Conservation (phyloP, 2,797 vertebrate species). For the Prionace glauca region DNA sequence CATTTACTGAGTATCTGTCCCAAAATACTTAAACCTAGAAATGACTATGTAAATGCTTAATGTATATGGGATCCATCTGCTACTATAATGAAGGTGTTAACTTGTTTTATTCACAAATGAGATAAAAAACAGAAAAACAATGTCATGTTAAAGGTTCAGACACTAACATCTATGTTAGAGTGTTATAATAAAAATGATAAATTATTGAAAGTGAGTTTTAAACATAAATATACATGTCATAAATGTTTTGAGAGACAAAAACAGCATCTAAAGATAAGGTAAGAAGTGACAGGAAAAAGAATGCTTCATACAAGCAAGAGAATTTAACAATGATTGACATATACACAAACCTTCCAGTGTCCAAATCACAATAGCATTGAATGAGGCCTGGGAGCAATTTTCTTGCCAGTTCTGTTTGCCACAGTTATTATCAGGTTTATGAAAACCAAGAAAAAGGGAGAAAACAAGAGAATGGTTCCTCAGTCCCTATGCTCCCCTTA, state of each 20-base stretch:
- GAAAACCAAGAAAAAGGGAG: neutral
- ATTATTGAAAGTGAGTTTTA: constrained; percentile 56
- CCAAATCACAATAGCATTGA: neutral
- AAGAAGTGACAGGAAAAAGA: constrained; percentile 41
- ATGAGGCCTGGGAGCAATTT: neutral
- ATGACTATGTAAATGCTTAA: neutral
- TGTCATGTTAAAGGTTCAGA: neutral
- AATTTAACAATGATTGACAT: neutral
- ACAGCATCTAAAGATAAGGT: constrained; percentile 40
- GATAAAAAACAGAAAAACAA: neutral
- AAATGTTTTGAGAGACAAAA: constrained; percentile 50
- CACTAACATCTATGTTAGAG: neutral
- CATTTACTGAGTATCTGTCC: too few relatives aligned
- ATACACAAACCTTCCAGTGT: neutral
- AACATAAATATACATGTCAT: constrained; percentile 55
- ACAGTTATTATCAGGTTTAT: neutral
- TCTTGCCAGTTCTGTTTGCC: neutral
- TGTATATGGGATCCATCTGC: neutral
- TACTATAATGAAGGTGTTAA: neutral
- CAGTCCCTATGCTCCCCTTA: neutral
- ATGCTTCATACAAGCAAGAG: neutral
- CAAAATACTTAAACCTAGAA: too few relatives aligned
- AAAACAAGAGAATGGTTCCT: neutral
- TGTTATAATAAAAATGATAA: constrained; percentile 53
- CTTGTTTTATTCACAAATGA: neutral